These are phyloP conservation scores for Drosophila ohnishii DNA, from an alignment of 1,140 invertebrate species.

Conservation along the genomic window DNA sequence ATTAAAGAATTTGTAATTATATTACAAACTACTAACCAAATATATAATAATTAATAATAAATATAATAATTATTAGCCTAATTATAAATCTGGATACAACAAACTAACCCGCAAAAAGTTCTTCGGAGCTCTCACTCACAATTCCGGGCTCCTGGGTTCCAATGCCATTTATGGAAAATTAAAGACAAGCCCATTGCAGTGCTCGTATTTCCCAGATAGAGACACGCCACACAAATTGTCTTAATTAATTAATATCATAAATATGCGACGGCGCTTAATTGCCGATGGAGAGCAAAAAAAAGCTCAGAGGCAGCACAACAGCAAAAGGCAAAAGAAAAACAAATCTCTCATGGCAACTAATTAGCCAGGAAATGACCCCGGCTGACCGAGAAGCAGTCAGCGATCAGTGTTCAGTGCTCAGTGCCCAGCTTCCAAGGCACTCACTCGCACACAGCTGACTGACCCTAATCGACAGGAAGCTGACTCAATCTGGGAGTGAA, in stretches of 20 bases:
- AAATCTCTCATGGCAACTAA: slow-evolving; percentile 77
- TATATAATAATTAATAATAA: too few relatives aligned
- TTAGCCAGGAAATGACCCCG: slow-evolving; percentile 80
- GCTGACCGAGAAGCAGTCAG: slow-evolving; percentile 65
- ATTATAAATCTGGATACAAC: background rate
- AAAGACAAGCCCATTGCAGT: slow-evolving; percentile 38
- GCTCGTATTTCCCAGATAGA: slow-evolving; percentile 56
- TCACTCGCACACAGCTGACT: slow-evolving; percentile 55
- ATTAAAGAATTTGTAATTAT: background rate
- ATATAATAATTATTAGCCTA: background rate
- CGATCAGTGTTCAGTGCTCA: slow-evolving; percentile 16
- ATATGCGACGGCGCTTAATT: slow-evolving; percentile 76
- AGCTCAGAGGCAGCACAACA: slow-evolving; percentile 10
- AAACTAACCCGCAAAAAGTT: background rate
- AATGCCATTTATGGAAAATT: slow-evolving; percentile 39
- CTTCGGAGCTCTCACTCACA: background rate
- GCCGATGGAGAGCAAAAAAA: slow-evolving; percentile 40
- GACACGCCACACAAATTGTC: slow-evolving; percentile 66
- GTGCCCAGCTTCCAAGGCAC: slow-evolving; percentile 14
- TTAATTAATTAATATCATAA: slow-evolving; percentile 81
- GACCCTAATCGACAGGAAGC: slow-evolving; percentile 81
- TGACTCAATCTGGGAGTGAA: slow-evolving; percentile 72
- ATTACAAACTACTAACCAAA: too few relatives aligned
- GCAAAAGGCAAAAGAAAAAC: slow-evolving; percentile 24
- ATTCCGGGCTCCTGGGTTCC: slow-evolving; percentile 22